These are phyloP conservation scores for Noctua fimbriata DNA, from an alignment of 2,888 invertebrate genomes.

Conservation along the genomic window DNA sequence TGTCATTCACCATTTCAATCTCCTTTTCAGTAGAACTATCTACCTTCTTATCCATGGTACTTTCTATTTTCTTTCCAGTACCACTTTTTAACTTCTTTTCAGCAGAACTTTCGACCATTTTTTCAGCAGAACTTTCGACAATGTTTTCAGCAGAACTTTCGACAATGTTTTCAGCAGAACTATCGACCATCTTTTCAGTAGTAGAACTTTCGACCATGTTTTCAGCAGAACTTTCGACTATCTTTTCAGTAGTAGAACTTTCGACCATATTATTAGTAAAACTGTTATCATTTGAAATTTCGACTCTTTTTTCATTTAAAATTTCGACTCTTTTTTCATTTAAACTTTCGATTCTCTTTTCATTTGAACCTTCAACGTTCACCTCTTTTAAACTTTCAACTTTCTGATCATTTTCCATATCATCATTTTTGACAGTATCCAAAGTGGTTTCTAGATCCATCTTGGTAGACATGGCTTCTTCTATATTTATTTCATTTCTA, in stretches of 20 bases:
- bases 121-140: neutral
- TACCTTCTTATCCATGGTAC: neutral
- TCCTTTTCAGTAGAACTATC: conserved; percentile 1
- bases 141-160: neutral
- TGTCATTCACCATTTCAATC: neutral
- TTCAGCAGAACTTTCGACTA: neutral
- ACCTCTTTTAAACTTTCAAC: neutral
- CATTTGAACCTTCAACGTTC: neutral
- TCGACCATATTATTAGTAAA: no score
- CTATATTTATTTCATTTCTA: neutral
- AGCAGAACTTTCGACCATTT: neutral
- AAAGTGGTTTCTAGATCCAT: neutral
- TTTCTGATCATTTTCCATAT: neutral
- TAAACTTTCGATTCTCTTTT: neutral
- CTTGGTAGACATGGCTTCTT: neutral
- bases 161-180: neutral
- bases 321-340: neutral
- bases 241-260: no score
- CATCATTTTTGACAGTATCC: conserved; percentile 1
- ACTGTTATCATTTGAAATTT: no score
- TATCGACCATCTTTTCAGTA: neutral
- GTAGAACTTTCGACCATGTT: neutral
- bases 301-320: no score
- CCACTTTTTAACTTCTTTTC: neutral
- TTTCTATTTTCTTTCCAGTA: neutral